Base-by-base conservation (phyloP, 2,888 invertebrate species). In the Pseudococcus longispinus region DNA sequence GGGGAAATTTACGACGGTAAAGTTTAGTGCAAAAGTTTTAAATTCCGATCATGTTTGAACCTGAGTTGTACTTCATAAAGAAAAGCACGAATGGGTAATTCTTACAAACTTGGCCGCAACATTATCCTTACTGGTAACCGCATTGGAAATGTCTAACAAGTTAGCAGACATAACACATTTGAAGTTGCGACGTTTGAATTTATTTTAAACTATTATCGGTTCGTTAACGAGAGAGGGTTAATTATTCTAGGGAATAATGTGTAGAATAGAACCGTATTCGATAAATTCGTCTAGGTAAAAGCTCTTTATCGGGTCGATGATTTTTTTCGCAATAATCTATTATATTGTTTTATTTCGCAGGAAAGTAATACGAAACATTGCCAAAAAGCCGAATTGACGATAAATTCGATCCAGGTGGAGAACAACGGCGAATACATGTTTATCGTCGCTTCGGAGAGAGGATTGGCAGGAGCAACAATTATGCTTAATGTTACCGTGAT, bases 391-490 rank as follows among this genome's bases (percentile, higher is more conserved):
- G 87, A 84, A 42, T 84, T 87, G 26, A 84, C 83, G 18, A 88
- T 87, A 32, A 70, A 55, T 9, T 83, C 80, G 11, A 87, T 87
- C 15, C 83, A 46, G 29, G 55, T 83, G 11, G 77, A 60, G 20
- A 70, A 87, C 42, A 51, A 26, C 20, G 87, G 87, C n/a, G 87
- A 88, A 80, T 88, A 87, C 51, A 87, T 82, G 65, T 65, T 87
- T 15, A 15, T 87, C 8, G 85, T 87, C 9, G 32, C 55, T 18
- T 87, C 84, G 23, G 70, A 83, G 20, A 82, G 83, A 29, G 87
- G 87, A 23, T 18, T 87, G 42, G 83, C 87, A 20, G 87, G 87
- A 32, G 83, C 87, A 11, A 87, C 83, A 8, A 84, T 87, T 23
- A 65, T 37, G 11, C 42, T 87, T 26, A 87, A 87, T 51, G 83